A percentile compares a stretch with the other conserved stretches of the same genome.
phyloP scores from a whole-genome alignment of 2,113 vertebrate genomes.

The Marcusenius ussheri region DNA sequence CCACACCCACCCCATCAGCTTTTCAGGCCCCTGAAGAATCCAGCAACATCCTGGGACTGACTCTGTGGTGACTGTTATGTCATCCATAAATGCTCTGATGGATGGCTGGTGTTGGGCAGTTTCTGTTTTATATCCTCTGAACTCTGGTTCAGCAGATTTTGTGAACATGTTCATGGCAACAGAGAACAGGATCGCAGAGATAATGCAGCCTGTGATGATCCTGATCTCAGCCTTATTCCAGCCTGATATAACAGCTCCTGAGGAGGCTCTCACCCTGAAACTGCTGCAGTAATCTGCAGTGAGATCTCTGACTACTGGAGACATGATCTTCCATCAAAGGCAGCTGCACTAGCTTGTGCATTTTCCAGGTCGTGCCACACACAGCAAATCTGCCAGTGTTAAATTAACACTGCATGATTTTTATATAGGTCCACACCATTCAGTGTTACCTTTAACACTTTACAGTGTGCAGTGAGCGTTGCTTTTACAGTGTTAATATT shows the following conservation, averaged over 20 bases:
- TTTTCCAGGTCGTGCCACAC: too few relatives aligned
- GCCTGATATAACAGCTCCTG: constrained; percentile 17
- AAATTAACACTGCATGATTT: too few relatives aligned
- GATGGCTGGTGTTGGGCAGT: constrained; percentile 19
- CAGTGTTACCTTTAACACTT: too few relatives aligned
- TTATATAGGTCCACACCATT: too few relatives aligned
- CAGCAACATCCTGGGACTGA: not conserved
- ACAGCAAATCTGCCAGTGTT: too few relatives aligned
- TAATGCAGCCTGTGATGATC: constrained; percentile 27
- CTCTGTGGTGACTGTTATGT: not conserved
- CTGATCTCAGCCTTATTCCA: constrained; percentile 21
- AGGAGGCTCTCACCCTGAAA: constrained; percentile 19
- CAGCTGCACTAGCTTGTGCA: constrained; percentile 10
- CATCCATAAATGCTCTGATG: constrained; percentile 22
- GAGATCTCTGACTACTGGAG: constrained; percentile 20
- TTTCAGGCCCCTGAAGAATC: not conserved
- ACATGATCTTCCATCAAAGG: constrained; percentile 12
- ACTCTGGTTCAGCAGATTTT: constrained; percentile 26
- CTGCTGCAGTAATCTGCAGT: constrained; percentile 20
- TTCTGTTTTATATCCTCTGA: not conserved
- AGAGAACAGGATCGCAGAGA: constrained; percentile 22
- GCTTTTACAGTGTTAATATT: too few relatives aligned
- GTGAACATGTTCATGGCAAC: constrained; percentile 26
- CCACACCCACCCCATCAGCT: not conserved
- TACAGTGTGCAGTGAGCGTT: too few relatives aligned